Evolutionary conservation across 2,113 vertebrate genomes (phyloP), one percentile per base, ranked within the genome.

Genomic region (Laticauda laticaudata): DNA sequence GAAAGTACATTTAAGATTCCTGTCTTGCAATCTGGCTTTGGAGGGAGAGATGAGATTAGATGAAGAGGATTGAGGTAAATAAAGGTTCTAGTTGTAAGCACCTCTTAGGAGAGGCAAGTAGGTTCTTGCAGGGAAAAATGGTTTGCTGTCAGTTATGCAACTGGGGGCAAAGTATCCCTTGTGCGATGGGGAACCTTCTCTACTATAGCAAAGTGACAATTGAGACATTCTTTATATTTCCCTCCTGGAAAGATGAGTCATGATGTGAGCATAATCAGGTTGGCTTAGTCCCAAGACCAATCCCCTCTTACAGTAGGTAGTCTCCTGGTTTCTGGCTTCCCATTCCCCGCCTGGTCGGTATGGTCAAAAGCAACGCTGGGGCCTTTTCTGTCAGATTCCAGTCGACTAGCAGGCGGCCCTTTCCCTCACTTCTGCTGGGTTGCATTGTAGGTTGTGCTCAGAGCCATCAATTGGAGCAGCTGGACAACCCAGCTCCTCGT

Each of bases 231-330:
- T 2, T 90, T 0, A 18, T n/a, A 0, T 93, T 96, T 94, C 95
- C 88, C 81, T 96, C 88, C 95, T 96, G 96, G 95, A 93, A 96
- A 93, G 94, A 96, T 96, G 95, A 96, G 94, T 96, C 95, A 96
- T 87, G 94, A 96, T 29, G 92, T 61, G 90, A 92, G 94, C 93
- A 95, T 92, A 55, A 92, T 45, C 93, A 95, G 92, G 93, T 95
- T 95, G 95, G 93, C 90, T 51, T 75, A 89, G 86, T 94, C 81
- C 0, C 93, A 94, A 94, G 95, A 87, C 55, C 89, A 51, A 51
- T 56, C 88, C 18, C 48, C 23, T 87, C 5, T 0, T 86, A 43
- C 69, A 88, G 55, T 86, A 56, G 20, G 43, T 26, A 51, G 57
- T 8, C 91, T 86, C 15, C 26, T 5, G 29, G 8, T 11, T 53